A percentile compares a stretch with the other conserved stretches of the same genome.
Evolutionary conservation across 2,888 invertebrate species (phyloP).

Genomic region (Eristalis intricaria): DNA sequence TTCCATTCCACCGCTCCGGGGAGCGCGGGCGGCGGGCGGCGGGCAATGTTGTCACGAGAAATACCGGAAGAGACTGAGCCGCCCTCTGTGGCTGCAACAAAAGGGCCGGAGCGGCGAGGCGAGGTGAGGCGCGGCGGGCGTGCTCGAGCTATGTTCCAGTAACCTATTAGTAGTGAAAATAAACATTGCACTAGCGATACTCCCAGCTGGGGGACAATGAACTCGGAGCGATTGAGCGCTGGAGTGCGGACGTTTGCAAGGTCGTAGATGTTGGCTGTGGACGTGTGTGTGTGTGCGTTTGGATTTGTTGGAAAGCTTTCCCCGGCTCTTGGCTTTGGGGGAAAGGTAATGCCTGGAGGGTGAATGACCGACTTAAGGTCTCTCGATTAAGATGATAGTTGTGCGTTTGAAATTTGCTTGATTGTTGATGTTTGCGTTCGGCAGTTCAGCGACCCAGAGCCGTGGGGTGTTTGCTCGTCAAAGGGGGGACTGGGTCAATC

Average conservation of each 20-base stretch:
- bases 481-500: neutral
- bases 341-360: neutral
- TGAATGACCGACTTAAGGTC: constrained; percentile 41
- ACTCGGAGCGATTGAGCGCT: constrained; percentile 11
- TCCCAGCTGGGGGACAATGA: constrained; percentile 34
- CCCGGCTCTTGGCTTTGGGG: neutral
- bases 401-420: neutral
- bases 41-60: constrained; percentile 5
- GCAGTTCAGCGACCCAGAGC: neutral
- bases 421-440: neutral
- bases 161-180: constrained; percentile 48
- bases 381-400: neutral
- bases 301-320: neutral
- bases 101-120: constrained; percentile 1
- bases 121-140: too few relatives aligned
- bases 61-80: constrained; percentile 14
- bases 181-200: constrained; percentile 41
- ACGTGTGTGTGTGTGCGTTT: neutral
- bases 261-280: constrained; percentile 4
- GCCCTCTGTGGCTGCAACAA: constrained; percentile 11
- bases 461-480: neutral
- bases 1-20: neutral
- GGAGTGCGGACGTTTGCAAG: constrained; percentile 38
- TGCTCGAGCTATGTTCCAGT: constrained; percentile 26
- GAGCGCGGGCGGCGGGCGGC: neutral